Evolutionary conservation across 2,113 vertebrate genomes (phyloP).

Genomic region (Xiphorhynchus elegans): DNA sequence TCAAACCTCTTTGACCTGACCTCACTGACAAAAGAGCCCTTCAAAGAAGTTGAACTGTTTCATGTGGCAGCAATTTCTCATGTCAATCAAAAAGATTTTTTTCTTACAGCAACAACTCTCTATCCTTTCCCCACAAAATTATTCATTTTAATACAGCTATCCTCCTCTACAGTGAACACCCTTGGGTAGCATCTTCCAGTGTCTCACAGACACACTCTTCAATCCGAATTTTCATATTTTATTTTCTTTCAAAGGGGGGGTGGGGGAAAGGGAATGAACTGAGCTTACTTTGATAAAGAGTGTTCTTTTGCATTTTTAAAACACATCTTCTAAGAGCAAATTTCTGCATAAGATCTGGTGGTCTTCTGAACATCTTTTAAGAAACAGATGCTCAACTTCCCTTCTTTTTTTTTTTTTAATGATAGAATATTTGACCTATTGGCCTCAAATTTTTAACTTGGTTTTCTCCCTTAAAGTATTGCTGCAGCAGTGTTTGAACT

Average conservation of each 20-base stretch:
- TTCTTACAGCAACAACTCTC: conserved; percentile 62
- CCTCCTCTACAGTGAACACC: conserved; percentile 28
- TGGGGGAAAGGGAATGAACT: neutral
- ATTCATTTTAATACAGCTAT: conserved; percentile 63
- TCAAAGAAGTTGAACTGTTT: conserved; percentile 71
- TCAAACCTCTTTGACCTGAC: conserved; percentile 73
- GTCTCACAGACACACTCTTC: conserved; percentile 32
- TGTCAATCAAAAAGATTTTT: conserved; percentile 69
- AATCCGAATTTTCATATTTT: conserved; percentile 45
- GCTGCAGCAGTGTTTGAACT: conserved; percentile 25
- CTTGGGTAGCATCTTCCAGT: conserved; percentile 61
- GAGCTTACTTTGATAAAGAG: conserved; percentile 38
- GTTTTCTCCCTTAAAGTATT: conserved; percentile 25
- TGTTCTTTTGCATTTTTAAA: conserved; percentile 43
- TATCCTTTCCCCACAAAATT: conserved; percentile 54
- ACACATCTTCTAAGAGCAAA: neutral
- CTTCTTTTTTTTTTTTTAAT: neutral
- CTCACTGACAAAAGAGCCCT: conserved; percentile 69
- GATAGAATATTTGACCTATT: conserved; percentile 40
- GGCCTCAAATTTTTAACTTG: neutral
- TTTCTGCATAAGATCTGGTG: neutral
- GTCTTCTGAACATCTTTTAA: conserved; percentile 30
- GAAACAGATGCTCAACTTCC: neutral
- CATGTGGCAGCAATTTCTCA: conserved; percentile 73
- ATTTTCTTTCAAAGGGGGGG: conserved; percentile 24